Evolutionary conservation across 2,797 vertebrate genomes (phyloP), one percentile per base, ranked within the genome.

Genomic region (Xenopus petersii): DNA sequence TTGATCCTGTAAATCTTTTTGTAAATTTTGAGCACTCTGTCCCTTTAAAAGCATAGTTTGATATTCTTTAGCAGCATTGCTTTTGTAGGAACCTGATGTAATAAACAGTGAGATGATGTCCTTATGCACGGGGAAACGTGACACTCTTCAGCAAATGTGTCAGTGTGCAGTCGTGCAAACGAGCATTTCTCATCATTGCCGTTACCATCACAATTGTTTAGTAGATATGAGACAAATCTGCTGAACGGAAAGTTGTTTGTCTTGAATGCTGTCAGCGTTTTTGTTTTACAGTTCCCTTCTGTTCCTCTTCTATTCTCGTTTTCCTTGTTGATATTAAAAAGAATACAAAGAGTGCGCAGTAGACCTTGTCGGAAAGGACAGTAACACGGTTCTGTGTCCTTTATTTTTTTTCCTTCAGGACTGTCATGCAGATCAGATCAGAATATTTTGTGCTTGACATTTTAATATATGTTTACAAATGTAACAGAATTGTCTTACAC

Each of bases 251-350:
- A 56, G 12, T 3, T 49, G 7, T 60, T 42, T 66, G 54, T 66
- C 11, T 64, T 71, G n/a, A 4, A 10, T 67, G 64, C 67, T 61
- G n/a, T 77, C 67, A 48, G 21, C 33, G 55, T 67, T 56, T 61
- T 64, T 21, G 21, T 21, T 30, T 63, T 30, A 21, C 7, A 5
- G 16, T 15, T 15, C 49, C 49, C 16, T 56, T 56, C 54, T 56
- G 13, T 0, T 17, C 1, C 36, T 33, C 10, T 2, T 51, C 46
- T 70, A 5, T 12, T 64, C 13, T 67, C 55, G 64, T 24, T 70
- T 64, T 64, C 30, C 8, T 60, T 63, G 33, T 42, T 56, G n/a
- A 69, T 64, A 26, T 42, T 67, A 33, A 51, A 77, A 15, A 70
- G 15, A 64, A 58, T 10, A 21, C 24, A 75, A 48, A 12, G 21